phyloP scores from a whole-genome alignment of 2,888 invertebrate species.

The Heliconius erato region DNA sequence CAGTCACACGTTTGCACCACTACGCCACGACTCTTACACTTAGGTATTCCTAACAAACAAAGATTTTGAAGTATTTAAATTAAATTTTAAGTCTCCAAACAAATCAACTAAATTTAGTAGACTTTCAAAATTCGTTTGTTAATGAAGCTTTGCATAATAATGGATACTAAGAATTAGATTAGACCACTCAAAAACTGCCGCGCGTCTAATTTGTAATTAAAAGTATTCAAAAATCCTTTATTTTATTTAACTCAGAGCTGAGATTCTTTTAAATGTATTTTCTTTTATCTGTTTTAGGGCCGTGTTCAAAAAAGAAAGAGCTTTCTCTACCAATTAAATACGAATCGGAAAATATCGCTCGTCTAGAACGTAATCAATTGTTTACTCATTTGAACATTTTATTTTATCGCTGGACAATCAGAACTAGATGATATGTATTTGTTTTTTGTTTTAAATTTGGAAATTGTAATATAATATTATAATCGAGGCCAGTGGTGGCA shows the following conservation, averaged over 20 bases:
- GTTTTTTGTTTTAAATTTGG: not conserved
- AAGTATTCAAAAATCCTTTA: slow-evolving; percentile 72
- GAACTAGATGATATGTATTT: not conserved
- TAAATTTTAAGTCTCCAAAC: slow-evolving; percentile 34
- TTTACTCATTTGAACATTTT: not conserved
- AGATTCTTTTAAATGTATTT: slow-evolving; percentile 48
- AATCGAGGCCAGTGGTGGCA: too few relatives aligned
- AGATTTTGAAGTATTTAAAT: not conserved
- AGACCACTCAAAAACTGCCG: slow-evolving; percentile 65
- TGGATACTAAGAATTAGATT: slow-evolving; percentile 69
- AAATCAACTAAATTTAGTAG: slow-evolving; percentile 42
- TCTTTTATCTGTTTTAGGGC: slow-evolving; percentile 18
- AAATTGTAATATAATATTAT: too few relatives aligned
- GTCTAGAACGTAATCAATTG: slow-evolving; percentile 22
- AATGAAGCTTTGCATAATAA: slow-evolving; percentile 77
- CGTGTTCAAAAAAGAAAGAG: slow-evolving; percentile 23
- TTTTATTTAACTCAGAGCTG: slow-evolving; percentile 62
- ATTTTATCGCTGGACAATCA: slow-evolving; percentile 4
- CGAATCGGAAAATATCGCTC: slow-evolving; percentile 22
- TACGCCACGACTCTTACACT: too few relatives aligned
- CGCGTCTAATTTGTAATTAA: slow-evolving; percentile 76
- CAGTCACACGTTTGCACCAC: too few relatives aligned
- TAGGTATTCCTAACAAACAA: not conserved
- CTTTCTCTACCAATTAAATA: slow-evolving; percentile 30
- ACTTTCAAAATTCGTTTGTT: slow-evolving; percentile 43